Base-by-base conservation (phyloP, 2,797 vertebrate genomes). In the Gymnopithys bicolor region DNA sequence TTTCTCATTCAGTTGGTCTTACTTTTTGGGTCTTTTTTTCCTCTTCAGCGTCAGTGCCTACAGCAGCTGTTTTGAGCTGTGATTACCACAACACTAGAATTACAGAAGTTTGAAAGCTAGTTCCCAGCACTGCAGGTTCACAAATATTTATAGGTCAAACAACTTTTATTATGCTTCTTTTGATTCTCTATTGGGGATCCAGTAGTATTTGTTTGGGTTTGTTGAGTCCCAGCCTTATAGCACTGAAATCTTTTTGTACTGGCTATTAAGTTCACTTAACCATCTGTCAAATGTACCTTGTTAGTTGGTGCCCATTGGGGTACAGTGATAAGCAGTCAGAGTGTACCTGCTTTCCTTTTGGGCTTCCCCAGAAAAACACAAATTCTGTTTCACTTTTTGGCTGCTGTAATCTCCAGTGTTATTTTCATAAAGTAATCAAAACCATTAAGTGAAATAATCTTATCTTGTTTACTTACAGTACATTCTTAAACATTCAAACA, bases 131-230 rank as follows among this genome's bases (percentile, higher is more conserved):
- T 48, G 45, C 80, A 96, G 59, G 32, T 70, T 79, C 79, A 79
- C 85, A 85, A 66, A 73, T 81, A 85, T 81, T 89, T 78, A 51
- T 63, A 82, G 93, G 68, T 76, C 67, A 84, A 88, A 76, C 86
- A 89, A 88, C 13, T 83, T 91, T 25, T 35, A 56, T 79, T 81
- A 58, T 70, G 33, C n/a, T 58, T 71, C 60, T 87, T 85, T 91
- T 90, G 69, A 86, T 92, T 93, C 82, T 79, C 15, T 79, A 28
- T 35, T 56, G 23, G 52, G 45, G 30, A 79, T 80, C 37, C n/a
- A 62, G 62, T 41, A 87, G 35, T 81, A 56, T 89, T 91, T 95
- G 39, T 92, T 94, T 91, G 14, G 24, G 35, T 93, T 94, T 89
- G 30, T 70, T 69, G 62, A 93, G 80, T 93, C 74, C 52, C 58